These are phyloP conservation scores for Drosophila stalkeri DNA, from an alignment of 2,888 invertebrate genomes.

Conservation along the genomic window DNA sequence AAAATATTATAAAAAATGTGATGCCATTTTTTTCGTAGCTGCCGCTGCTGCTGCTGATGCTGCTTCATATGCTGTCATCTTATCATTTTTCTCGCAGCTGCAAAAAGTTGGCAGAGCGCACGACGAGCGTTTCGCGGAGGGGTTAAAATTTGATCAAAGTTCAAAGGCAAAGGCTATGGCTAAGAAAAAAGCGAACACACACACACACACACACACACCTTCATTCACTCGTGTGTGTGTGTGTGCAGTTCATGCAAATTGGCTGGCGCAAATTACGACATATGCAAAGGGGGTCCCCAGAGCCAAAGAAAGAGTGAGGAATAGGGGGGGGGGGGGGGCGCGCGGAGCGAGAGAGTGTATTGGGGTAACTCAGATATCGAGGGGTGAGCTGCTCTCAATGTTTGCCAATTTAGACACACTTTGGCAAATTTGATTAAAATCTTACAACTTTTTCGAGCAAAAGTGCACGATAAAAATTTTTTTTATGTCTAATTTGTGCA, in stretches of 20 bases:
- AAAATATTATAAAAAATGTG: slow-evolving; percentile 77
- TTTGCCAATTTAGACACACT: slow-evolving; percentile 78
- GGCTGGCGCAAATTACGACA: slow-evolving; percentile 74
- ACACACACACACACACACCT: not conserved
- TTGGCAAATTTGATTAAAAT: slow-evolving; percentile 80
- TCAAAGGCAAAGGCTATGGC: slow-evolving; percentile 68
- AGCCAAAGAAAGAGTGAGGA: not conserved
- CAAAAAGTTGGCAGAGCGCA: slow-evolving; percentile 32
- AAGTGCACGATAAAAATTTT: slow-evolving; percentile 35
- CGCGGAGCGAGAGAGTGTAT: not conserved
- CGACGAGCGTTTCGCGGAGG: slow-evolving; percentile 44
- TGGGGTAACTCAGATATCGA: slow-evolving; percentile 17
- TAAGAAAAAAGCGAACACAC: slow-evolving; percentile 32
- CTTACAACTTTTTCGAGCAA: slow-evolving; percentile 43
- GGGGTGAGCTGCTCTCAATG: slow-evolving; percentile 34
- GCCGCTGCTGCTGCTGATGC: slow-evolving; percentile 31
- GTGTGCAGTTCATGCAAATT: slow-evolving; percentile 55
- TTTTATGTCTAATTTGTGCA: slow-evolving; percentile 59
- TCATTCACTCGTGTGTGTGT: not conserved
- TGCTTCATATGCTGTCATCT: slow-evolving; percentile 74
- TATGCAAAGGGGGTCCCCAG: slow-evolving; percentile 53
- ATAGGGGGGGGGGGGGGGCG: too few species aligned
- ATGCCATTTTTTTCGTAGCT: slow-evolving; percentile 59
- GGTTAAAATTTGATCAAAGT: slow-evolving; percentile 77
- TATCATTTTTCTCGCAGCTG: slow-evolving; percentile 75